Evolutionary conservation across 2,797 vertebrate species (phyloP).

Genomic region (Darevskia mixta): DNA sequence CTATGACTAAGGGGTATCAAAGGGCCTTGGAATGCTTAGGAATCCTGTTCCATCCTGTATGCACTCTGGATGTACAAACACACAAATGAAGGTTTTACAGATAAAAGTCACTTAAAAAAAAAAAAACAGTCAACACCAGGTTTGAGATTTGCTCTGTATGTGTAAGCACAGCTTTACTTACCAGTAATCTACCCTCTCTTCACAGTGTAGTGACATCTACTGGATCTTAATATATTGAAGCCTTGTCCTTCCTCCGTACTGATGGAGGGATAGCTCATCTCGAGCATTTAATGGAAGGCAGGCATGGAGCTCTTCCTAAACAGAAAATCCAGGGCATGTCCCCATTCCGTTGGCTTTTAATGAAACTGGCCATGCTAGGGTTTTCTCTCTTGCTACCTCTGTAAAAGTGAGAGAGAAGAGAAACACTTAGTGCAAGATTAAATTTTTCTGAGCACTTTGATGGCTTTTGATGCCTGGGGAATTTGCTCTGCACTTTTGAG

Average conservation of each 20-base stretch:
- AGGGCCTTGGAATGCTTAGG: not conserved
- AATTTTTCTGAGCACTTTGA: not conserved
- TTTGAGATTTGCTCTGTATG: not conserved
- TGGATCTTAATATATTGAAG: constrained; percentile 51
- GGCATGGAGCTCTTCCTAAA: not conserved
- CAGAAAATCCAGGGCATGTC: constrained; percentile 29
- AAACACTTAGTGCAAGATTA: not conserved
- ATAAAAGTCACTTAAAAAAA: not conserved
- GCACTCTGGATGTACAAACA: not conserved
- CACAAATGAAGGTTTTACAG: not conserved
- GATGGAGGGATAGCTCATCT: too few relatives aligned
- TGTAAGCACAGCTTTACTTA: rapidly evolving
- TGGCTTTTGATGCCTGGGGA: constrained; percentile 23
- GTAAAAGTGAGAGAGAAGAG: not conserved
- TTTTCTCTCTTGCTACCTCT: not conserved
- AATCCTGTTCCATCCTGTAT: not conserved
- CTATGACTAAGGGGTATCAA: not conserved
- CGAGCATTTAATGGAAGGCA: not conserved
- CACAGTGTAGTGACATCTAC: constrained; percentile 73
- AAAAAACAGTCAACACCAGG: not conserved
- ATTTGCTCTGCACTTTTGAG: constrained; percentile 16
- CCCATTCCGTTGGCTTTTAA: not conserved
- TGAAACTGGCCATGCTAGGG: not conserved
- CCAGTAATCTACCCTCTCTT: not conserved
- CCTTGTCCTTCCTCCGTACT: not conserved